These are phyloP conservation scores for Pilophorus perplexus DNA, from an alignment of 2,888 invertebrate species.

Conservation along the genomic window DNA sequence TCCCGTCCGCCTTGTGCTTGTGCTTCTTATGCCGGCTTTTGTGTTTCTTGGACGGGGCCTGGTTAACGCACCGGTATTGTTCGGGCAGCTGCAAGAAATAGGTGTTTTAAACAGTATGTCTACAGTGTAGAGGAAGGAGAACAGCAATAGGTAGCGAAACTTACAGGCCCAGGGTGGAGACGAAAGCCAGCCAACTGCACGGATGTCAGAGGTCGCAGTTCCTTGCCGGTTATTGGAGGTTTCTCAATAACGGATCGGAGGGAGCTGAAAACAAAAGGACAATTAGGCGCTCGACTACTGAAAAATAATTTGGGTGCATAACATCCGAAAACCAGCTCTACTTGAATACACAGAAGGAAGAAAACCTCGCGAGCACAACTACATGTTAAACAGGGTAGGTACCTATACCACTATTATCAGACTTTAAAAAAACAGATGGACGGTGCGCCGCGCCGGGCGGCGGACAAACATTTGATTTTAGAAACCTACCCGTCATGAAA, in stretches of 20 bases:
- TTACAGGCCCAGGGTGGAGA: slow-evolving; percentile 87
- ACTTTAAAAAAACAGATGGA: no score
- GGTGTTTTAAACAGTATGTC: not conserved
- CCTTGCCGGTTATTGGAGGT: slow-evolving; percentile 89
- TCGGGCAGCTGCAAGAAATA: slow-evolving; percentile 69
- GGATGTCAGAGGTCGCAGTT: slow-evolving; percentile 79
- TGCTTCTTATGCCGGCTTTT: slow-evolving; percentile 95
- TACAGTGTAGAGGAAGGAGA: not conserved
- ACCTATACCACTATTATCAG: no score
- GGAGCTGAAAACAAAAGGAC: slow-evolving; percentile 66
- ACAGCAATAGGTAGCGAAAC: slow-evolving; percentile 47
- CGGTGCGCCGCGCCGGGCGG: no score
- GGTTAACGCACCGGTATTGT: slow-evolving; percentile 89
- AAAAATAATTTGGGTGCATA: no score
- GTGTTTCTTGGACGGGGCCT: slow-evolving; percentile 87
- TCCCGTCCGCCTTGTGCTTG: slow-evolving; percentile 79
- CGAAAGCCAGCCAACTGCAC: slow-evolving; percentile 90
- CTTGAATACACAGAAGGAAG: no score
- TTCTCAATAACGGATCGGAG: slow-evolving; percentile 92
- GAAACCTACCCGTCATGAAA: no score
- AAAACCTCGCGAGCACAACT: no score
- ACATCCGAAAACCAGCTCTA: not conserved
- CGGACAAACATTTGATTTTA: no score
- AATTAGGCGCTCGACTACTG: no score
- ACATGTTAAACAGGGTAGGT: no score